Conservation (phyloP, 2,888 invertebrate genomes). For the Polydrusus tereticollis region DNA sequence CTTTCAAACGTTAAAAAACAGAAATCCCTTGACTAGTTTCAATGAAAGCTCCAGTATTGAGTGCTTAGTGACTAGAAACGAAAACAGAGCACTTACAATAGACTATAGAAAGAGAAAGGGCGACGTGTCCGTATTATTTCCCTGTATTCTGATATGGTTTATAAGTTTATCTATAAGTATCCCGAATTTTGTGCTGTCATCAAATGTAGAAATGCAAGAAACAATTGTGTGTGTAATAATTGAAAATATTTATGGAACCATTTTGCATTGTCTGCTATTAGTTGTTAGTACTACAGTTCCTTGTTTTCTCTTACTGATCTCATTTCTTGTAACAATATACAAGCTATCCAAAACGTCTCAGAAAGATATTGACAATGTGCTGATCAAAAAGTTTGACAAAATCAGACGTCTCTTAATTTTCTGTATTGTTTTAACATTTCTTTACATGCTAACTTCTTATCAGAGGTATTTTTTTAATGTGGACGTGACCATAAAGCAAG, state of each 20-base stretch:
- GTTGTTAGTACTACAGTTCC: constrained; percentile 56
- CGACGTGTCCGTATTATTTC: constrained; percentile 69
- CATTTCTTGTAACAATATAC: constrained; percentile 56
- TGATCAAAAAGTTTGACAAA: constrained; percentile 59
- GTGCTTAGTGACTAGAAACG: constrained; percentile 59
- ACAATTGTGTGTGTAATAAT: constrained; percentile 69
- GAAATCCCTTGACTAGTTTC: constrained; percentile 59
- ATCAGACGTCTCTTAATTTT: constrained; percentile 59
- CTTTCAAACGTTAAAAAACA: constrained; percentile 63
- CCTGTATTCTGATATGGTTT: constrained; percentile 73
- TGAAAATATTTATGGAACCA: constrained; percentile 68
- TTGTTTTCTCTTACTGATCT: constrained; percentile 47
- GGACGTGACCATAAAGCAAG: constrained; percentile 23
- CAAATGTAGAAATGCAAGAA: constrained; percentile 65
- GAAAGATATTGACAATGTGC: constrained; percentile 57
- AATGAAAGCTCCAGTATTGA: constrained; percentile 57
- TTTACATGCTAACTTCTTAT: constrained; percentile 60
- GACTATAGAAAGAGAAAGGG: constrained; percentile 69
- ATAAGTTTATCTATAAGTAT: constrained; percentile 72
- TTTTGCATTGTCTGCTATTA: constrained; percentile 60
- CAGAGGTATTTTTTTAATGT: constrained; percentile 60
- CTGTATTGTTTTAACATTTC: constrained; percentile 57
- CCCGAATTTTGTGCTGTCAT: constrained; percentile 72
- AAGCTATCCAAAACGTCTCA: constrained; percentile 58
- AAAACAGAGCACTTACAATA: constrained; percentile 69